These are phyloP conservation scores for Hippocampus abdominalis DNA, from an alignment of 2,113 vertebrate species.

Conservation along the genomic window DNA sequence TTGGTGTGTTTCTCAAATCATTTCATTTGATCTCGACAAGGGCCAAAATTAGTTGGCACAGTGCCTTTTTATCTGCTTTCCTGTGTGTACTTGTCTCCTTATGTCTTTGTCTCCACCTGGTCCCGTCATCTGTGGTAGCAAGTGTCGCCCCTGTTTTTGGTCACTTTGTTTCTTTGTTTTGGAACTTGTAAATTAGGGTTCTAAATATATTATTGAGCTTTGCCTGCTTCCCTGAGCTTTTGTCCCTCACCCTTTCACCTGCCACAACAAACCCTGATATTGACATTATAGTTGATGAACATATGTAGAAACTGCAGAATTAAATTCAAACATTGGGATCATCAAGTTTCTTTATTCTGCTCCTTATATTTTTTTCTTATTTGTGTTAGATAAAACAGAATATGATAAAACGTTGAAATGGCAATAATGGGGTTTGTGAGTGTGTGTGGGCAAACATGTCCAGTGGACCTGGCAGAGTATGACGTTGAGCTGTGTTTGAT, in stretches of 20 bases:
- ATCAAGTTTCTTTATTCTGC: neutral
- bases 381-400: neutral
- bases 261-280: neutral
- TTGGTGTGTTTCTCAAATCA: neutral
- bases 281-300: neutral
- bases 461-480: constrained; percentile 62
- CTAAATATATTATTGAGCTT: neutral
- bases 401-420: neutral
- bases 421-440: neutral
- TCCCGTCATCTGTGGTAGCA: neutral
- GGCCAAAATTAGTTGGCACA: neutral
- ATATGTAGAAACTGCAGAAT: no score
- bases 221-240: neutral
- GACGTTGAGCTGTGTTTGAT: constrained; percentile 81
- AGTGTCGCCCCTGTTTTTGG: neutral
- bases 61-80: neutral
- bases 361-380: neutral
- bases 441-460: constrained; percentile 32
- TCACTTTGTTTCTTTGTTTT: neutral
- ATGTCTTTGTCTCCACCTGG: neutral
- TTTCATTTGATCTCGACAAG: neutral
- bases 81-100: neutral
- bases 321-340: neutral
- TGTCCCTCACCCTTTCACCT: neutral
- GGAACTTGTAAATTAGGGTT: neutral